Base-by-base conservation (phyloP, 2,113 vertebrate species). In the Atherinomorus stipes region DNA sequence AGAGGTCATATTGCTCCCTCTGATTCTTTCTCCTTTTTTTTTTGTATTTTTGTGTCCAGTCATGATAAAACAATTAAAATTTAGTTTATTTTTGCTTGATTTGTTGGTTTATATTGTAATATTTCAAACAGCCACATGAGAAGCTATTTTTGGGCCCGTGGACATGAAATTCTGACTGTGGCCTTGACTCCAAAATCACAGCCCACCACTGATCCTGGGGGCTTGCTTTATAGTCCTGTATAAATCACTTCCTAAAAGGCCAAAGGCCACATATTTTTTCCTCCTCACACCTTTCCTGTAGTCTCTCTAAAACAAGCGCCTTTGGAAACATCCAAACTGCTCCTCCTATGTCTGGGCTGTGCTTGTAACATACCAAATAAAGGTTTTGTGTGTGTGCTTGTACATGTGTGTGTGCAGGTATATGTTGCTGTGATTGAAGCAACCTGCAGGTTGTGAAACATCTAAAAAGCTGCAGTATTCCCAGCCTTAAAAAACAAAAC, bases 161-260 rank as follows among this genome's bases (percentile, higher is more conserved):
- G n/a, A 71, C 63, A 11, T 62, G 52, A 38, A 78, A 11, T 81
- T 84, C 60, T 68, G 42, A 53, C 60, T 64, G 45, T 37, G 75
- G 64, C 66, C 84, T 74, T n/a, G 42, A 23, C 68, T 78, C 68
- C 49, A 60, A 67, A 82, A 82, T 86, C 79, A 78, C 51, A 89
- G 71, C 64, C 52, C 58, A 58, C 64, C 53, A 40, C 74, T 50
- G 64, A 78, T 85, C 85, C 87, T 81, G 74, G 56, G 83, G 76
- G 80, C 74, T 86, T 56, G 65, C 64, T 88, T 89, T 88, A 76
- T 40, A 85, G 78, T 85, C 84, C 79, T 74, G 76, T 71, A 88
- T 91, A 93, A 92, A 91, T 91, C 89, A 87, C 84, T 88, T 89
- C 83, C 85, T 85, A 37, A 66, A 8, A 64, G 87, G 87, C 84